A percentile compares a stretch with the other conserved stretches of the same genome.
Conservation (phyloP, 2,888 invertebrate species). For the Quadriops clusia region DNA sequence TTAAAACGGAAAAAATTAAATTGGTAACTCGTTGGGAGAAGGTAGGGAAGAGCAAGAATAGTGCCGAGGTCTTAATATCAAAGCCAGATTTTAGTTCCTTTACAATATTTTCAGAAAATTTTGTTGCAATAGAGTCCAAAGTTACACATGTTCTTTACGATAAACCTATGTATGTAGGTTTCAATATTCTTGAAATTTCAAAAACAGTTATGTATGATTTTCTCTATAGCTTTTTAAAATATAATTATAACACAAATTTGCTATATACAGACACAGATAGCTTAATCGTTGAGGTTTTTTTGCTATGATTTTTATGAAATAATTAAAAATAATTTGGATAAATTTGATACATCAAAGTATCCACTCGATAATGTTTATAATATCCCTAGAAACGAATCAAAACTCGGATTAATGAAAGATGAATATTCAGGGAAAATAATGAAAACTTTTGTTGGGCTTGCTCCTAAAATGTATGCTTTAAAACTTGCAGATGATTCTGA, state of each 20-base stretch:
- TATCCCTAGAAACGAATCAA: too few relatives aligned
- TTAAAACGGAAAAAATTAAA: constrained; percentile 28
- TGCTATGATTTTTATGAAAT: constrained; percentile 27
- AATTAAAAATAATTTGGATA: constrained; percentile 19
- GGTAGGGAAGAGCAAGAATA: constrained; percentile 18
- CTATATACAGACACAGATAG: constrained; percentile 25
- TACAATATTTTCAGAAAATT: constrained; percentile 23
- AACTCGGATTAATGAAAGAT: too few relatives aligned
- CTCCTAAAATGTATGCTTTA: too few relatives aligned
- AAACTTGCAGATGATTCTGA: too few relatives aligned
- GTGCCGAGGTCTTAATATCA: constrained; percentile 24
- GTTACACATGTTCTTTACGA: constrained; percentile 21
- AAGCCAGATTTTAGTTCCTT: constrained; percentile 24
- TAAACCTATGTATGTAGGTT: constrained; percentile 32
- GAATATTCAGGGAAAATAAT: too few relatives aligned
- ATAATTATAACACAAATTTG: constrained; percentile 19
- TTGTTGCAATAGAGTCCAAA: constrained; percentile 27
- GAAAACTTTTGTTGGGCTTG: too few relatives aligned
- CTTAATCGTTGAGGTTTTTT: constrained; percentile 22
- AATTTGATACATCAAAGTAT: too few relatives aligned
- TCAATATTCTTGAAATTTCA: constrained; percentile 29
- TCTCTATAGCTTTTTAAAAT: constrained; percentile 25
- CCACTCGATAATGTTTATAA: too few relatives aligned
- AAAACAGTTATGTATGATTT: constrained; percentile 32
- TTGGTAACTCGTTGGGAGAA: constrained; percentile 20